Conservation (phyloP, 2,888 invertebrate species). For the Polymixis flavicincta region DNA sequence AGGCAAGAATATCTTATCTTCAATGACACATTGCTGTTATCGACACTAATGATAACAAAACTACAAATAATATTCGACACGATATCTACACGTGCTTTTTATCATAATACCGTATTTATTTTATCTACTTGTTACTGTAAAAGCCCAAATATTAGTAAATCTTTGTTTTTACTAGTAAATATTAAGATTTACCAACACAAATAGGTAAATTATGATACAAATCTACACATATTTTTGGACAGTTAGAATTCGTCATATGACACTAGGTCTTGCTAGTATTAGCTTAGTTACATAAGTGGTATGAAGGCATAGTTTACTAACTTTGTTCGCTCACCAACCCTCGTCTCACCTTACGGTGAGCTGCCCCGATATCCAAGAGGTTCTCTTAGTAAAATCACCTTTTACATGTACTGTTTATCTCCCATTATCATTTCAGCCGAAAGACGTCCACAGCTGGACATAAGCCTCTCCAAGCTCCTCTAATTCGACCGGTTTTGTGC, state of each 20-base stretch:
- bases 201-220: background rate
- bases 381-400: too few relatives aligned
- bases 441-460: too few relatives aligned
- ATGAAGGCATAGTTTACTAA: background rate
- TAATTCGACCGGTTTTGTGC: too few relatives aligned
- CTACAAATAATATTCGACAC: background rate
- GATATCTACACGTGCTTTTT: constrained; percentile 6
- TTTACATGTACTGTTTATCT: too few relatives aligned
- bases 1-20: constrained; percentile 7
- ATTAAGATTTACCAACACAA: background rate
- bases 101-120: background rate
- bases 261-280: background rate
- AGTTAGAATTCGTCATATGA: background rate
- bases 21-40: background rate
- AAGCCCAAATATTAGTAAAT: background rate
- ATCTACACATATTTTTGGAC: background rate
- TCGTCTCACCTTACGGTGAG: background rate
- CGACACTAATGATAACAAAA: constrained; percentile 10
- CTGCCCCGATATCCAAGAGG: background rate
- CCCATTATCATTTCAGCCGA: too few relatives aligned
- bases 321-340: background rate
- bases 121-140: constrained; percentile 23
- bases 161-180: background rate
- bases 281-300: too few relatives aligned
- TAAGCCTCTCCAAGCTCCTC: too few relatives aligned